Evolutionary conservation across 35 echinoderm and acorn worm species (phyloP), one percentile per base, ranked within the genome.

Genomic region (Amphiura filiformis): DNA sequence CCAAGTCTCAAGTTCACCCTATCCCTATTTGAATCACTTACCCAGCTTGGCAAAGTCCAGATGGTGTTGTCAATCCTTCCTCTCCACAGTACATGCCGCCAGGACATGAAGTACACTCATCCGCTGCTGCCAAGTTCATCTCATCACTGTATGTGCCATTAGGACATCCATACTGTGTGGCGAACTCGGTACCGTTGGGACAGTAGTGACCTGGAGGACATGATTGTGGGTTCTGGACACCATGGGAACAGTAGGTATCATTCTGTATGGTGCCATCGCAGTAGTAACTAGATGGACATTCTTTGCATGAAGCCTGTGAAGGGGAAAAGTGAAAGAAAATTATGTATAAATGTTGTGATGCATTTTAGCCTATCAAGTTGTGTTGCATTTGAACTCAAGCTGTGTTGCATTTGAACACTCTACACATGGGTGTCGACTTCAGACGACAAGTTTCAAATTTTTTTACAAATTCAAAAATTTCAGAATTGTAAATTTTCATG

Each of bases 121-220:
- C 79, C 0, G 80, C 49, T 22, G 26, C 39, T 31, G 80, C 15
- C 23, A 97, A 78, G 18, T 80, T 77, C 0, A 64, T 84, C 39
- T 78, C 52, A 52, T 93, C 91, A 76, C 81, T 93, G 78, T 91
- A 97, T 28, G 95, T 97, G 32, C 95, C 95, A 22, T 88, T 88
- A n/a, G 95, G 95, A 39, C 95, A 97, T 30, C 57, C 84, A 80
- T 82, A 91, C 85, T 97, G 76, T 4, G 34, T 81, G 44, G 84
- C 91, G 83, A 88, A 97, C 52, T 88, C 38, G 36, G 95, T 97
- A 39, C 95, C 89, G 17, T 34, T 77, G 37, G 89, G 95, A 57
- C 95, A 97, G 83, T 97, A 97, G 85, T 97, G 92, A 15, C 95
- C 95, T 28, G 41, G 31, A 1, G 92, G 95, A 64, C 95, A 97